Evolutionary conservation across 2,888 invertebrate species (phyloP).

Genomic region (Elysia crispata): DNA sequence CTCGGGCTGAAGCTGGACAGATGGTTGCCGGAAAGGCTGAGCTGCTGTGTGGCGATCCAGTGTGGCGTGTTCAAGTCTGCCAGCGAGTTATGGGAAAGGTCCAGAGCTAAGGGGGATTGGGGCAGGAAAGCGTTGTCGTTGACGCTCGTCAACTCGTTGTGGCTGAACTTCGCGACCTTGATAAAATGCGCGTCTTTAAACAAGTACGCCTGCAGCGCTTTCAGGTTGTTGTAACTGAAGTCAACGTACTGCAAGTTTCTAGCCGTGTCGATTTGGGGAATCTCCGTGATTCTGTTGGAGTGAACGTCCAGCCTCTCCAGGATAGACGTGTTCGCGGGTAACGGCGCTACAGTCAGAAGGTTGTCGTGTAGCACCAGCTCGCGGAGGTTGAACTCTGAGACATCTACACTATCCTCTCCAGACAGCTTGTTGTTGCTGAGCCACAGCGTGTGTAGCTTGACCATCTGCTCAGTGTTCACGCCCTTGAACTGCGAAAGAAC

Average conservation of each 20-base stretch:
- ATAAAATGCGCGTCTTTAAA: conserved; percentile 62
- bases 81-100: conserved; percentile 69
- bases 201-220: conserved; percentile 58
- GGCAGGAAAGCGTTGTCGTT: conserved; percentile 65
- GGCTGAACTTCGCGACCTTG: conserved; percentile 64
- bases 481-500: conserved; percentile 36
- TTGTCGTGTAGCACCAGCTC: conserved; percentile 59
- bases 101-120: conserved; percentile 62
- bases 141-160: conserved; percentile 63
- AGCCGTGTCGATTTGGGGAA: background rate
- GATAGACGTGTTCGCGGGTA: conserved; percentile 52
- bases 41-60: conserved; percentile 60
- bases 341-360: conserved; percentile 46
- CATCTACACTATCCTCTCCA: conserved; percentile 47
- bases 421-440: conserved; percentile 57
- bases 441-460: conserved; percentile 53
- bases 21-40: conserved; percentile 62
- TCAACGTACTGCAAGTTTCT: conserved; percentile 46
- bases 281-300: conserved; percentile 51
- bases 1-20: conserved; percentile 60
- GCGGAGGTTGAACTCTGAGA: conserved; percentile 54
- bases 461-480: conserved; percentile 41
- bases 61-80: conserved; percentile 61
- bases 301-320: conserved; percentile 50
- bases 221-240: conserved; percentile 63